phyloP scores from a whole-genome alignment of 2,113 vertebrate species.

The Oncorhynchus mykiss region DNA sequence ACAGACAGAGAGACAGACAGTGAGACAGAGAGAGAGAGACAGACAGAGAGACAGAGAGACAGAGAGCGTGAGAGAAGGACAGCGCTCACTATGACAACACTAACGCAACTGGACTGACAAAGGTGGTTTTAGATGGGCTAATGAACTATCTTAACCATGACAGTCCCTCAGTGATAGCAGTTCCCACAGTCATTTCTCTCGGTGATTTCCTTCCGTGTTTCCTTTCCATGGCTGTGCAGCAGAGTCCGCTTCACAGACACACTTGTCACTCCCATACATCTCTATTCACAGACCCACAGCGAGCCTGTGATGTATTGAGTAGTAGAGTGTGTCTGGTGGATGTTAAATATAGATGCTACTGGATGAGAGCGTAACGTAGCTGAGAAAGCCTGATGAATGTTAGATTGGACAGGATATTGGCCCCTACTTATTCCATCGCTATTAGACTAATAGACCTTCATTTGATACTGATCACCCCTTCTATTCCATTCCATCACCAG shows the following conservation, averaged over 20 bases:
- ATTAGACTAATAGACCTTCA: constrained; percentile 52
- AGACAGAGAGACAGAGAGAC: too few species aligned
- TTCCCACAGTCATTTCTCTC: neutral
- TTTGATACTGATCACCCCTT: constrained; percentile 43
- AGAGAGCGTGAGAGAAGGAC: neutral
- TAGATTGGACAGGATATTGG: constrained; percentile 39
- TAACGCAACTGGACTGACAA: neutral
- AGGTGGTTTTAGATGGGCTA: neutral
- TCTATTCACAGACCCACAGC: constrained; percentile 30
- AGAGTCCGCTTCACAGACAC: neutral
- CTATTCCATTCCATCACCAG: constrained; percentile 10
- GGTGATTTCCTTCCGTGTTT: neutral
- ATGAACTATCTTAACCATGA: neutral
- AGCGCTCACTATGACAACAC: neutral
- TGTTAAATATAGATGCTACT: constrained; percentile 56
- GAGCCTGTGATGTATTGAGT: constrained; percentile 28
- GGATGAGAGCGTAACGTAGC: constrained; percentile 28
- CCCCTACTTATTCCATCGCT: constrained; percentile 45
- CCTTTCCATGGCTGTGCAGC: neutral
- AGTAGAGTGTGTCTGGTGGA: constrained; percentile 19
- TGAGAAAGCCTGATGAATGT: constrained; percentile 55
- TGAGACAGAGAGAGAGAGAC: neutral
- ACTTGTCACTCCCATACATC: constrained; percentile 7
- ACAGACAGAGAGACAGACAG: neutral
- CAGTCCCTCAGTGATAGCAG: neutral